These are phyloP conservation scores for Lamproptera curius DNA, from an alignment of 2,888 invertebrate species.

Conservation along the genomic window DNA sequence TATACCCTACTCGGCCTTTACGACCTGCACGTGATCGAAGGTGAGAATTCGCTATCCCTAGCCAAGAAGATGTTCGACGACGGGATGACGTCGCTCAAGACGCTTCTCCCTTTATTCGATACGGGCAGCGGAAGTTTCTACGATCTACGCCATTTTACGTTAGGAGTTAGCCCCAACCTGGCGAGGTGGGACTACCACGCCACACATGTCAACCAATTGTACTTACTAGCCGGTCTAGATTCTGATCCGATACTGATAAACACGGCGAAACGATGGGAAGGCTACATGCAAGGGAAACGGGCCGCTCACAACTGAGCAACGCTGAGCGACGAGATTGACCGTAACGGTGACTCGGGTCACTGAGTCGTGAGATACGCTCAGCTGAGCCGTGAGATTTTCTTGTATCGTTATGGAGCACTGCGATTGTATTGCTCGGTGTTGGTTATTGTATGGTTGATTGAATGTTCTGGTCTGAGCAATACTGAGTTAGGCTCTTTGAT, in stretches of 20 bases:
- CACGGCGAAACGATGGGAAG: conserved; percentile 95
- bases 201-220: conserved; percentile 97
- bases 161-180: conserved; percentile 93
- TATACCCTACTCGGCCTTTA: conserved; percentile 97
- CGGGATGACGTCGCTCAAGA: conserved; percentile 92
- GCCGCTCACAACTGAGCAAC: conserved; percentile 91
- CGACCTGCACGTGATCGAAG: conserved; percentile 91
- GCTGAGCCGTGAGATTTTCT: neutral
- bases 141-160: conserved; percentile 95
- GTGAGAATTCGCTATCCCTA: conserved; percentile 82
- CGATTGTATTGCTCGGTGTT: neutral
- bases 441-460: neutral
- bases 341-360: neutral
- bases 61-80: conserved; percentile 88
- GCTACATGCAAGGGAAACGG: conserved; percentile 96
- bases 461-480: no score
- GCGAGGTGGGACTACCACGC: conserved; percentile 99
- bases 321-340: neutral
- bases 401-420: neutral
- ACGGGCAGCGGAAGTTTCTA: conserved; percentile 97
- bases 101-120: conserved; percentile 93
- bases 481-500: no score
- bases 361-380: conserved; percentile 6
- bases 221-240: conserved; percentile 91
- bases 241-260: conserved; percentile 87